phyloP scores from a whole-genome alignment of 2,888 invertebrate species.

The Noctua comes region DNA sequence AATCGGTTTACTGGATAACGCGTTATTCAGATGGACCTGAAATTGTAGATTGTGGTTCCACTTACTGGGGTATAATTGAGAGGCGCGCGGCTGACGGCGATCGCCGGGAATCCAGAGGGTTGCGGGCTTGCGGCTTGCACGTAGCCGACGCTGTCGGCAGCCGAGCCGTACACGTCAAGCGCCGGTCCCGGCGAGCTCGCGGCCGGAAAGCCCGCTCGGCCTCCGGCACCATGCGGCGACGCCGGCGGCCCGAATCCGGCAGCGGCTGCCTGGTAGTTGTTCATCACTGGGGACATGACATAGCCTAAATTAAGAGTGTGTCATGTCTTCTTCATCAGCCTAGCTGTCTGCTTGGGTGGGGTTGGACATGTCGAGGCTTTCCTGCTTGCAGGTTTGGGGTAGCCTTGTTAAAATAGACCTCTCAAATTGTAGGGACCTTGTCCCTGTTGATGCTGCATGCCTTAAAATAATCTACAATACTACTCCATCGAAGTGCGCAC shows the following conservation, averaged over 20 bases:
- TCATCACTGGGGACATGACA: conserved; percentile 94
- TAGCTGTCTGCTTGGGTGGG: conserved; percentile 53
- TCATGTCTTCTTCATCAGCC: conserved; percentile 32
- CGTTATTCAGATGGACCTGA: conserved; percentile 6
- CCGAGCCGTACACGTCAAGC: conserved; percentile 98
- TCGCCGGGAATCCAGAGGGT: conserved; percentile 98
- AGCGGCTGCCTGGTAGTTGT: conserved; percentile 97
- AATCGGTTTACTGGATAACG: conserved; percentile 6
- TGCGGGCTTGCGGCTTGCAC: conserved; percentile 99
- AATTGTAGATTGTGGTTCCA: conserved; percentile 34
- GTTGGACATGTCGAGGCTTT: conserved; percentile 45
- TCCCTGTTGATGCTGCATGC: conserved; percentile 23
- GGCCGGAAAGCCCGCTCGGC: conserved; percentile 95
- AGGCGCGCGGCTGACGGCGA: conserved; percentile 97
- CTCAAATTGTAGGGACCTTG: conserved; percentile 21
- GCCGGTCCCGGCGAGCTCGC: conserved; percentile 97
- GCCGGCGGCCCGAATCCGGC: conserved; percentile 95
- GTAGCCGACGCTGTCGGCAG: conserved; percentile 97
- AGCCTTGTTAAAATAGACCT: conserved; percentile 33
- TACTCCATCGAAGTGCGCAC: not conserved
- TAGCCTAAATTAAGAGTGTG: conserved; percentile 39
- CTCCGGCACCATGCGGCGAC: conserved; percentile 94
- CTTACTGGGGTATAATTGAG: conserved; percentile 98
- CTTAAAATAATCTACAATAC: conserved; percentile 13
- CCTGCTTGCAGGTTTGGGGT: conserved; percentile 34